These are phyloP conservation scores for Nebria brevicollis DNA, from an alignment of 2,888 invertebrate species.

Conservation along the genomic window DNA sequence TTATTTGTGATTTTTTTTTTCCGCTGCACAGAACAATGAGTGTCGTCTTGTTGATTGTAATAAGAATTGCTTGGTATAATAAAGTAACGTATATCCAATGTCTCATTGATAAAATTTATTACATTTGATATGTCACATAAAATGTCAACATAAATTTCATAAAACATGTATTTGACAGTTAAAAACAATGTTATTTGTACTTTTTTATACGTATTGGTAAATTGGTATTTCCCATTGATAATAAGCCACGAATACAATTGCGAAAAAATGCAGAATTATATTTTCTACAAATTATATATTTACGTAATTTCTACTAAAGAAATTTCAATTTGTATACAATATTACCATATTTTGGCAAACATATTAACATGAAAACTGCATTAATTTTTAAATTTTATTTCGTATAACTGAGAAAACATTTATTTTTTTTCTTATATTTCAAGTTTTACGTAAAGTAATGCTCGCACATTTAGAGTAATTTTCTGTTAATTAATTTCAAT, in stretches of 20 bases:
- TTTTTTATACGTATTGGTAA: conserved; percentile 16
- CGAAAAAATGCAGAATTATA: conserved; percentile 6
- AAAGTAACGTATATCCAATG: conserved; percentile 41
- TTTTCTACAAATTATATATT: background rate
- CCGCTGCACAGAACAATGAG: background rate
- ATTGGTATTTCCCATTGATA: conserved; percentile 41
- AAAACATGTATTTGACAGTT: conserved; percentile 43
- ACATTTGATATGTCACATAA: conserved; percentile 44
- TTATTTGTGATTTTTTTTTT: background rate
- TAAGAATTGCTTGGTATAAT: conserved; percentile 8
- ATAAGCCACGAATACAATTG: conserved; percentile 22
- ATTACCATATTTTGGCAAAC: no score
- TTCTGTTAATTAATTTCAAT: no score
- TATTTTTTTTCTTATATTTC: no score
- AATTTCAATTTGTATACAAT: no score
- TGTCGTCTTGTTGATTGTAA: conserved; percentile 3
- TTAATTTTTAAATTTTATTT: no score
- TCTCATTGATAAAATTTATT: conserved; percentile 46
- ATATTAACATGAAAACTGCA: no score
- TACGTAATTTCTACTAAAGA: no score
- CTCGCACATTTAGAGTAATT: no score
- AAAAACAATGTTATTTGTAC: conserved; percentile 37
- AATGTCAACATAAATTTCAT: conserved; percentile 46
- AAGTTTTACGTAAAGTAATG: no score
- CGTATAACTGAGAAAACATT: no score